Evolutionary conservation across 2,113 vertebrate genomes (phyloP), one percentile per base, ranked within the genome.

Genomic region (Ancistrus triradiatus): DNA sequence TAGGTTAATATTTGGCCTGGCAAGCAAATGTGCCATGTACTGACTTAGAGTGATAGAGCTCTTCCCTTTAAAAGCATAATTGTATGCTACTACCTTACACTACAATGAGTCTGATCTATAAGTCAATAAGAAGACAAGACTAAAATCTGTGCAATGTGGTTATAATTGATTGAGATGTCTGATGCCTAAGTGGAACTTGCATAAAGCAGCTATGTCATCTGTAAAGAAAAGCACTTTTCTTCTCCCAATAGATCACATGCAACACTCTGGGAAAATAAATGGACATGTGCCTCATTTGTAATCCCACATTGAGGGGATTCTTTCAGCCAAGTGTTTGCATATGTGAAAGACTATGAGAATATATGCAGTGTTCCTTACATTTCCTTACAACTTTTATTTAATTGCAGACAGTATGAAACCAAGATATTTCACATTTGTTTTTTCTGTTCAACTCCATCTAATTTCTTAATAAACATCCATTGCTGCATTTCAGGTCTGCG

Each of bases 161-260:
- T 90, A 90, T 90, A 90, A 90, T 90, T 89, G 88, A 89, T 89
- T 89, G 85, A 88, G 86, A 86, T 87, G 86, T 87, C 87, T 88
- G 81, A 86, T 87, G 86, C 86, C 87, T 88, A 81, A 84, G 72
- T 86, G 79, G 83, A 86, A 87, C 86, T 89, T 88, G 85, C 80
- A 79, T 78, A 85, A 84, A 86, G 84, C 82, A 78, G 81, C 76
- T 84, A 81, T 86, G 83, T 87, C 89, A 89, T 89, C 86, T 83
- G 80, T 80, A 84, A 89, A 89, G 87, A 90, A 88, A 84, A 83
- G 82, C 86, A 85, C 84, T 88, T 89, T 88, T 86, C 79, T 75
- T 74, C 76, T 86, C 86, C 82, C 86, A 70, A 66, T 86, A 88
- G 86, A 85, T 85, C 80, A 74, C 69, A 72, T 72, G 70, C 81